phyloP scores from a whole-genome alignment of 2,888 invertebrate species.

The Andrena bicolor region DNA sequence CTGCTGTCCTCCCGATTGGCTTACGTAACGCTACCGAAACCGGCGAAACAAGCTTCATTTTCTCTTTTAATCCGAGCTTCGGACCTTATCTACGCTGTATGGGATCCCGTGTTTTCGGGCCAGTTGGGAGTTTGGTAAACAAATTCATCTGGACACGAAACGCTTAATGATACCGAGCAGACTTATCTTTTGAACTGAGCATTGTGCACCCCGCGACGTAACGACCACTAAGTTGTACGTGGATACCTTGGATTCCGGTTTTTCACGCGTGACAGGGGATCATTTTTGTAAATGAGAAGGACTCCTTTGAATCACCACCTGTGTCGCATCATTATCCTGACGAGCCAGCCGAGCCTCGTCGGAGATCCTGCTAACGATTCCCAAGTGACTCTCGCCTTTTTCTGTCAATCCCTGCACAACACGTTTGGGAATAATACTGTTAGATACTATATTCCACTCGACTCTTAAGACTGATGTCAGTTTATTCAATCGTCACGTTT shows the following conservation, averaged over 20 bases:
- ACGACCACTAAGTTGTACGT: not conserved
- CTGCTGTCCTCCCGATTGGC: slow-evolving; percentile 75
- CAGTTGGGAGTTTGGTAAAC: not conserved
- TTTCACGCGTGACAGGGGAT: slow-evolving; percentile 12
- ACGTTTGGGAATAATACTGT: slow-evolving; percentile 34
- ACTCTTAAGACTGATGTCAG: slow-evolving; percentile 5
- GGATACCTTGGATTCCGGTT: slow-evolving; percentile 22
- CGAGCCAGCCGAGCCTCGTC: slow-evolving; percentile 38
- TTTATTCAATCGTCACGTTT: slow-evolving; percentile 9
- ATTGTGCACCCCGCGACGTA: not conserved
- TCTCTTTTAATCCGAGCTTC: not conserved
- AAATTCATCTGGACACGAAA: not conserved
- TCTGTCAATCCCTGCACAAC: slow-evolving; percentile 35
- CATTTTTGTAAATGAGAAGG: slow-evolving; percentile 31
- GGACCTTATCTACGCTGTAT: not conserved
- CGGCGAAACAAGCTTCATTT: slow-evolving; percentile 19
- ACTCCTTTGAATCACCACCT: slow-evolving; percentile 37
- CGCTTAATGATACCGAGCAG: not conserved
- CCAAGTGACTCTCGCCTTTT: slow-evolving; percentile 68
- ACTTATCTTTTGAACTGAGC: not conserved
- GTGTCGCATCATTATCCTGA: slow-evolving; percentile 51
- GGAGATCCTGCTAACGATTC: slow-evolving; percentile 62
- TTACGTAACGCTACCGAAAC: slow-evolving; percentile 71
- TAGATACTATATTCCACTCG: slow-evolving; percentile 38
- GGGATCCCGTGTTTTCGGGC: not conserved